Evolutionary conservation across 2,113 vertebrate species (phyloP).

Genomic region (Pandion haliaetus): DNA sequence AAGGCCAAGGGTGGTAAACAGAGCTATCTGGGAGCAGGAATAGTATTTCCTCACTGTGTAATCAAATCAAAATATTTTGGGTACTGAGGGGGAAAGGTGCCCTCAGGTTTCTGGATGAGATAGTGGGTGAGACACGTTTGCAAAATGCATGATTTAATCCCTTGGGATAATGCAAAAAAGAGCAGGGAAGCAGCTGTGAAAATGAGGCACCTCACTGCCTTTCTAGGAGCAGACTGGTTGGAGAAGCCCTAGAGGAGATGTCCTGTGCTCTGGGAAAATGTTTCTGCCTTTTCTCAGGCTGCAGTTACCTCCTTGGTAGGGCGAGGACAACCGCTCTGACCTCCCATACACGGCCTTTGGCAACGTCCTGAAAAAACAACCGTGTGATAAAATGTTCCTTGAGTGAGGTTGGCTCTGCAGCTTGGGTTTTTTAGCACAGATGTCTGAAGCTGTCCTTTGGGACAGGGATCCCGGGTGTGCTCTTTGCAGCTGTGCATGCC

Average conservation of each 20-base stretch:
- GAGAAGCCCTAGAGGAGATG: background rate
- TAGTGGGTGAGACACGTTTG: background rate
- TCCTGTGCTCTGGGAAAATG: background rate
- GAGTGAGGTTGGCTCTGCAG: background rate
- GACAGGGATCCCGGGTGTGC: background rate
- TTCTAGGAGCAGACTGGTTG: background rate
- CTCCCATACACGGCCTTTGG: rapidly evolving
- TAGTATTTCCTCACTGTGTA: background rate
- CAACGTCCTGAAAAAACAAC: background rate
- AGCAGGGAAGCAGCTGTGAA: background rate
- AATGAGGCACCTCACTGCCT: background rate
- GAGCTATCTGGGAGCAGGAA: background rate
- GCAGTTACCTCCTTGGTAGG: background rate
- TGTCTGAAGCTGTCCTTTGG: background rate
- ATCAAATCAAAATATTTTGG: background rate
- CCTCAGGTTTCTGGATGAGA: background rate
- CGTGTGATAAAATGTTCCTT: background rate
- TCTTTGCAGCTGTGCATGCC: background rate
- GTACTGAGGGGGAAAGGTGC: background rate
- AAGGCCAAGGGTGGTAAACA: background rate
- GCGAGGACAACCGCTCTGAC: background rate
- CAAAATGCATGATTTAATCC: background rate
- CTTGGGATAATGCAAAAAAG: background rate
- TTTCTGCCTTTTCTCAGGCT: background rate
- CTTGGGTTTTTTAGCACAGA: background rate